A percentile compares a stretch with the other conserved stretches of the same genome.
Evolutionary conservation across 2,888 invertebrate species (phyloP).

Genomic region (Salticus scenicus): DNA sequence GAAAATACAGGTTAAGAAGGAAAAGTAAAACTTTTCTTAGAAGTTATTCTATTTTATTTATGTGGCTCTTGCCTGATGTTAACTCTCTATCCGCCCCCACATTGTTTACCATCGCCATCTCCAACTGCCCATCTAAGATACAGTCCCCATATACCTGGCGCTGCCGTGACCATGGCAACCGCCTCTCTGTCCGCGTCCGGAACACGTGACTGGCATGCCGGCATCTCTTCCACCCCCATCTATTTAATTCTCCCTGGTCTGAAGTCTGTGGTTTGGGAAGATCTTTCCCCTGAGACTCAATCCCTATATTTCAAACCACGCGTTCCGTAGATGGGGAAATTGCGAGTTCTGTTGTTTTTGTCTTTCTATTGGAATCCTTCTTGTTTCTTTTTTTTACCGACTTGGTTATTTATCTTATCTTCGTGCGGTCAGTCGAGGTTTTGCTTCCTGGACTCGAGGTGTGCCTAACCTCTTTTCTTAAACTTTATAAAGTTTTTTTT

Average conservation of each 20-base stretch:
- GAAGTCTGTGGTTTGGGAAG: slow-evolving; percentile 59
- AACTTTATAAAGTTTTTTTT: too few species aligned
- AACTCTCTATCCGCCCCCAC: slow-evolving; percentile 11
- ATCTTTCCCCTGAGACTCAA: slow-evolving; percentile 52
- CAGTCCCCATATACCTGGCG: slow-evolving; percentile 61
- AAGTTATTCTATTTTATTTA: slow-evolving; percentile 15
- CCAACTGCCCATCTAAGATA: slow-evolving; percentile 21
- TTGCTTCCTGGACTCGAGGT: neutral
- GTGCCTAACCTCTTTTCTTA: too few species aligned
- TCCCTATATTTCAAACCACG: slow-evolving; percentile 60
- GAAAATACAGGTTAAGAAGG: neutral
- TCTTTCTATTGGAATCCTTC: slow-evolving; percentile 3
- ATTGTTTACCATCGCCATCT: slow-evolving; percentile 11
- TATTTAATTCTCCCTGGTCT: slow-evolving; percentile 62
- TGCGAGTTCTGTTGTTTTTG: slow-evolving; percentile 40
- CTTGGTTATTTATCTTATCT: slow-evolving; percentile 21
- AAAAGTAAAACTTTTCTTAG: neutral
- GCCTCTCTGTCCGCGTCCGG: slow-evolving; percentile 63
- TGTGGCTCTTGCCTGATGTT: slow-evolving; percentile 15
- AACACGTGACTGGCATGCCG: slow-evolving; percentile 66
- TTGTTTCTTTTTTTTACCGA: slow-evolving; percentile 12
- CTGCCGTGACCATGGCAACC: slow-evolving; percentile 53
- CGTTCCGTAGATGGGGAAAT: slow-evolving; percentile 52
- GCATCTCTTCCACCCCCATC: slow-evolving; percentile 49
- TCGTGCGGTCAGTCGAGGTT: slow-evolving; percentile 20